These are phyloP conservation scores for Drosophila aff. DNA, from an alignment of 1,140 invertebrate genomes.

Conservation along the genomic window DNA sequence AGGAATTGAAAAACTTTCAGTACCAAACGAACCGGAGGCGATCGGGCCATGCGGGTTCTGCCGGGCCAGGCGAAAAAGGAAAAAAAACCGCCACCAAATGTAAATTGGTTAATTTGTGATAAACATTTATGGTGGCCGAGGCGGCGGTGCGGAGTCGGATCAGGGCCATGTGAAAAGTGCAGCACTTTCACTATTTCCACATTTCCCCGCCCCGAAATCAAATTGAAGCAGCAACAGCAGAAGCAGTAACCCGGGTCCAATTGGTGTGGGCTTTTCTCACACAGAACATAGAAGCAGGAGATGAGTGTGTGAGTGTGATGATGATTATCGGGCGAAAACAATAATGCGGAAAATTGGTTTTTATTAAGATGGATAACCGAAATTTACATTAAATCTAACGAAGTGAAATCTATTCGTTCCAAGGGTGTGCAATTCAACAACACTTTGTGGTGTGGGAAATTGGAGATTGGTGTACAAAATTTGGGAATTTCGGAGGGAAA, in stretches of 20 bases:
- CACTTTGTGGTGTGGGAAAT: not conserved
- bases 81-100: constrained; percentile 55
- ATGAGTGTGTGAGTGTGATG: not conserved
- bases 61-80: constrained; percentile 21
- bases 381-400: constrained; percentile 37
- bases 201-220: constrained; percentile 33
- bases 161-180: constrained; percentile 73
- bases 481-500: not conserved
- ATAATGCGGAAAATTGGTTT: constrained; percentile 51
- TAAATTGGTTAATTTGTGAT: constrained; percentile 80
- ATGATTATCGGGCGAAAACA: constrained; percentile 41
- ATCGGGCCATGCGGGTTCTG: constrained; percentile 60
- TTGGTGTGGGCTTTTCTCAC: constrained; percentile 33
- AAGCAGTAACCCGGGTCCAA: not conserved
- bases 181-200: constrained; percentile 64
- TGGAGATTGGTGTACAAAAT: not conserved
- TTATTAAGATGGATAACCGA: constrained; percentile 54
- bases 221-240: constrained; percentile 33
- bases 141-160: constrained; percentile 16
- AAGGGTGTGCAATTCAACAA: constrained; percentile 4
- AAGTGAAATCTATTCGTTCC: constrained; percentile 16
- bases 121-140: constrained; percentile 71
- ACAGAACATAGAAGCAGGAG: constrained; percentile 6
- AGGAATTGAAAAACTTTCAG: constrained; percentile 69
- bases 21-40: constrained; percentile 14